phyloP scores from a whole-genome alignment of 2,113 vertebrate species.

The Triplophysa dalaica region DNA sequence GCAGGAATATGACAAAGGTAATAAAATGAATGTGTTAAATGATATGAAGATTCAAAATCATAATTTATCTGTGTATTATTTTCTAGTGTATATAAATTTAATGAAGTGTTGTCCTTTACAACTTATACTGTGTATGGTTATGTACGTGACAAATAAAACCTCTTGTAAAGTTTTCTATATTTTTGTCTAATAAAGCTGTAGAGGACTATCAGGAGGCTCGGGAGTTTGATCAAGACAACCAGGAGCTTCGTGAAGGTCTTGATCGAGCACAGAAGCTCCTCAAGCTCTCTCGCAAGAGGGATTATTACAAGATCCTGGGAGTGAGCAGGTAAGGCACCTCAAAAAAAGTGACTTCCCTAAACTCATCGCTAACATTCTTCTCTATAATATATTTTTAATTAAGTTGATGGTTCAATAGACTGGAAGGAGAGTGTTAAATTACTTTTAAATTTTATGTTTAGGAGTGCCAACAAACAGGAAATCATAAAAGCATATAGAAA shows the following conservation, averaged over 20 bases:
- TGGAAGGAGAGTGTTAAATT: not conserved
- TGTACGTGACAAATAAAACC: no score
- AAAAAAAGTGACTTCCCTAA: not conserved
- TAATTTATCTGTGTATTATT: no score
- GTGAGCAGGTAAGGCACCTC: conserved; percentile 60
- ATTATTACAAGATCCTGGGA: conserved; percentile 83
- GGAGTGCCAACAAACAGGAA: conserved; percentile 75
- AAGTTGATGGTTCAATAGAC: no score
- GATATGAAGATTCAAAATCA: not conserved
- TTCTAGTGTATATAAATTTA: no score
- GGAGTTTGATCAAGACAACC: conserved; percentile 76
- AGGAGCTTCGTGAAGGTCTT: conserved; percentile 77
- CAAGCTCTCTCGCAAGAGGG: conserved; percentile 79
- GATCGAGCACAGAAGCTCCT: conserved; percentile 81
- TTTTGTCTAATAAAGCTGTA: conserved; percentile 66
- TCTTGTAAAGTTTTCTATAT: no score
- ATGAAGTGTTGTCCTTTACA: no score
- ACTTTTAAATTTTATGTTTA: conserved; percentile 40
- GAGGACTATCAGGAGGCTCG: conserved; percentile 81
- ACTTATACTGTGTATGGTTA: no score
- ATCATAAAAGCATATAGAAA: conserved; percentile 76
- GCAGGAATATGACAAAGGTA: conserved; percentile 83
- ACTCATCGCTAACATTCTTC: not conserved
- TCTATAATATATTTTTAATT: not conserved
- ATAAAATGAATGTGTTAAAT: not conserved